Evolutionary conservation across 2,888 invertebrate genomes (phyloP), one percentile per base, ranked within the genome.

Genomic region (Erebia palarica): DNA sequence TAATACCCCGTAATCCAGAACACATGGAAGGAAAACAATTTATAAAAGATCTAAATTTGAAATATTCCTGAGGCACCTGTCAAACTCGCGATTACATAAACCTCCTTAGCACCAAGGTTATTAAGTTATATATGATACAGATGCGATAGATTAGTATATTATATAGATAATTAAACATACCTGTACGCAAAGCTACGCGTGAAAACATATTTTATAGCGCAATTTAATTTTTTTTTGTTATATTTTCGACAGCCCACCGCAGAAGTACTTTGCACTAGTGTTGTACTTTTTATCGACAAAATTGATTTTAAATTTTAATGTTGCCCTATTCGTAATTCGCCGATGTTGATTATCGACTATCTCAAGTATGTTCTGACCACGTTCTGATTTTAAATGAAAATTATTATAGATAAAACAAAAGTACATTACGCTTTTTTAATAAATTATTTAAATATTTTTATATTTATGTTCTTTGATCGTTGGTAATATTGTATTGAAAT

Each of bases 131-230:
- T 14, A 18, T 4, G n/a, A 42, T n/a, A 16, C 11, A 42, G 80
- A 78, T 73, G 57, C 67, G 70, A 51, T 75, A 74, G 51, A 75
- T 63, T 61, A 68, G 69, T 47, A 64, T 63, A 16, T 18, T 9
- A 36, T 42, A 49, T 68, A 63, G 44, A 64, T 72, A 74, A 76
- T 74, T 73, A 71, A 65, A 85, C 90, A 87, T 94, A 96, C 96
- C 95, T 93, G 95, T 93, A 87, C 95, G 94, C 88, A 95, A 92
- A 88, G 95, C 94, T 86, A 95, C 94, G 83, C 95, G 95, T 80
- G 96, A 96, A 86, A 96, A 90, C 96, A 96, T 96, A 70, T 93
- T 94, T 94, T 79, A 77, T 75, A 78, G 77, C 78, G 78, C 79
- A 86, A 84, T 84, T 83, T 83, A 73, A 65, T 79, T 79, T 77